Conservation (phyloP, 1,140 invertebrate genomes). For the Zaprionus africanus region DNA sequence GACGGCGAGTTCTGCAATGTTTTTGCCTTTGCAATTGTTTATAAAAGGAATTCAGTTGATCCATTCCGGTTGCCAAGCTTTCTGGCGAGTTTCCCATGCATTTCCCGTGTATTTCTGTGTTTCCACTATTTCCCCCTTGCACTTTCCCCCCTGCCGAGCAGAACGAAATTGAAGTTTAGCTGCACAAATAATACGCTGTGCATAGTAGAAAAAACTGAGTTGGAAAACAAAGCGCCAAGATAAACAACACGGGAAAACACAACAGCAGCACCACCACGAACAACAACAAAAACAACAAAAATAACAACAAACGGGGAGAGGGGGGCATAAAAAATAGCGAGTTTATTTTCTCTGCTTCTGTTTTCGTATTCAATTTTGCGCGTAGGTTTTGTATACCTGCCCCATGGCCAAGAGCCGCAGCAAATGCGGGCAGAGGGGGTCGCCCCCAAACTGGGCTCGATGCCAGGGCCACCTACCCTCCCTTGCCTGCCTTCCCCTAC, state of each 20-base stretch:
- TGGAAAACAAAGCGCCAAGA: conserved; percentile 33
- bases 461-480: conserved; percentile 41
- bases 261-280: not conserved
- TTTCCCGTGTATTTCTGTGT: not conserved
- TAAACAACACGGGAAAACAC: conserved; percentile 15
- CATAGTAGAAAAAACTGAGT: conserved; percentile 15
- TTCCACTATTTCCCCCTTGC: not conserved
- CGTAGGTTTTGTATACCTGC: conserved; percentile 29
- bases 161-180: conserved; percentile 64
- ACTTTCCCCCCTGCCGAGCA: not conserved
- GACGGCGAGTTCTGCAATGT: not conserved
- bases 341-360: conserved; percentile 27
- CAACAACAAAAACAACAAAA: conserved; percentile 26
- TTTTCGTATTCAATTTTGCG: conserved; percentile 59
- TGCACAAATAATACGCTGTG: conserved; percentile 59
- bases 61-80: not conserved
- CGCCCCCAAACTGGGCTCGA: conserved; percentile 48
- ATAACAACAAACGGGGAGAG: conserved; percentile 30
- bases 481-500: not conserved
- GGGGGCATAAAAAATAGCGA: conserved; percentile 43
- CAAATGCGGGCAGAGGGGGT: not conserved
- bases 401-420: conserved; percentile 12
- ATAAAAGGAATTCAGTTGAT: not conserved
- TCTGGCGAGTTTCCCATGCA: too few species aligned
- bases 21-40: not conserved